Evolutionary conservation across 2,113 vertebrate genomes (phyloP).

Genomic region (Trogon surrucura): DNA sequence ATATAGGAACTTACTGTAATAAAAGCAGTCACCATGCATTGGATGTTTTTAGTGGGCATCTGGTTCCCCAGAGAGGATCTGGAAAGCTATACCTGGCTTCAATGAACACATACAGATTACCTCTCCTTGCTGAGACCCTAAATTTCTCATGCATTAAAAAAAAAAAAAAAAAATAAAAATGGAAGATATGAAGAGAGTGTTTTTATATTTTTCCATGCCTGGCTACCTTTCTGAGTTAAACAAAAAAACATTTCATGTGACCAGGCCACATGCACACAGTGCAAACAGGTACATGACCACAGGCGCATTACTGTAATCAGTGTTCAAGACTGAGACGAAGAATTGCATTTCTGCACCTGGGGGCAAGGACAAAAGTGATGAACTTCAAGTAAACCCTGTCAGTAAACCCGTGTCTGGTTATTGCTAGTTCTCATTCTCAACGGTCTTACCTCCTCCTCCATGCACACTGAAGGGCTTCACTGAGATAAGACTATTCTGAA

Average conservation of each 20-base stretch:
- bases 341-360: background rate
- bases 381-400: background rate
- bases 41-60: background rate
- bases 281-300: background rate
- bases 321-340: background rate
- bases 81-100: background rate
- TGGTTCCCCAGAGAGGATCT: background rate
- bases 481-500: background rate
- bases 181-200: background rate
- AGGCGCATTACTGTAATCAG: background rate
- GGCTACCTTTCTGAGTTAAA: background rate
- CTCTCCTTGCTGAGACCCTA: background rate
- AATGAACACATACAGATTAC: background rate
- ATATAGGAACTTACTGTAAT: background rate
- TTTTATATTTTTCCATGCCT: background rate
- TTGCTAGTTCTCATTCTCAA: background rate
- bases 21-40: background rate
- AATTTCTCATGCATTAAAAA: background rate
- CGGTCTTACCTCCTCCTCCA: background rate
- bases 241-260: background rate
- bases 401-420: background rate
- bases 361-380: background rate
- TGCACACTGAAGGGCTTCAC: background rate
- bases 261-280: background rate
- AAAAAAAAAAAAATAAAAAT: background rate